phyloP scores from a whole-genome alignment of 2,797 vertebrate species.

The Gymnodraco acuticeps region DNA sequence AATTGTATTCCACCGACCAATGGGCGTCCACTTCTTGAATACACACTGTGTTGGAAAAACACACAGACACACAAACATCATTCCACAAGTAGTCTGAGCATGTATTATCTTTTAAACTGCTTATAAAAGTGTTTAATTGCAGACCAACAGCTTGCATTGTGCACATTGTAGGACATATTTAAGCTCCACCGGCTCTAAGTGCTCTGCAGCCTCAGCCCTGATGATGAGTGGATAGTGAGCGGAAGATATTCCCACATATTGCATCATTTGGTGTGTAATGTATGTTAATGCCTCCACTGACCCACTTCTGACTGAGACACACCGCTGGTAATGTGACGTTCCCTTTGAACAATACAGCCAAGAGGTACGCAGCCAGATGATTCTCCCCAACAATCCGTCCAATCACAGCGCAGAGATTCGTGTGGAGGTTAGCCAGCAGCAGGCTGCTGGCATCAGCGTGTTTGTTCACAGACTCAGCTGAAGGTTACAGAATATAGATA shows the following conservation, averaged over 20 bases:
- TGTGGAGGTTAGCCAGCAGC: constrained; percentile 39
- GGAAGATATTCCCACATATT: constrained; percentile 57
- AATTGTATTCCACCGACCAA: neutral
- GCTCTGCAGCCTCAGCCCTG: constrained; percentile 8
- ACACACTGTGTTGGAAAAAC: too few species aligned
- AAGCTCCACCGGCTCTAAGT: neutral
- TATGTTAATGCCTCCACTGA: constrained; percentile 75
- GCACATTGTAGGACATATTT: neutral
- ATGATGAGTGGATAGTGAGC: constrained; percentile 18
- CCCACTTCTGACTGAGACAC: constrained; percentile 76
- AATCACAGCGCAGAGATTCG: constrained; percentile 53
- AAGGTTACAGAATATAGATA: constrained; percentile 60
- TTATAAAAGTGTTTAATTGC: constrained; percentile 14
- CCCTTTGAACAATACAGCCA: constrained; percentile 66
- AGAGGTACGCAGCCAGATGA: constrained; percentile 60
- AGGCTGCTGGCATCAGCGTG: constrained; percentile 61
- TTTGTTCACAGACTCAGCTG: constrained; percentile 64
- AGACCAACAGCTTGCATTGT: constrained; percentile 1
- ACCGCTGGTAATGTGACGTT: constrained; percentile 56
- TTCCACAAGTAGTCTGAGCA: neutral
- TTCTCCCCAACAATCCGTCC: constrained; percentile 56
- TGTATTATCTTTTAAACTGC: constrained; percentile 8
- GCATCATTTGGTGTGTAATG: constrained; percentile 64
- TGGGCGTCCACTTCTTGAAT: too few species aligned
- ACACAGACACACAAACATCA: constrained; percentile 6